Conservation (phyloP, 2,113 vertebrate genomes). For the Antigone vipio region DNA sequence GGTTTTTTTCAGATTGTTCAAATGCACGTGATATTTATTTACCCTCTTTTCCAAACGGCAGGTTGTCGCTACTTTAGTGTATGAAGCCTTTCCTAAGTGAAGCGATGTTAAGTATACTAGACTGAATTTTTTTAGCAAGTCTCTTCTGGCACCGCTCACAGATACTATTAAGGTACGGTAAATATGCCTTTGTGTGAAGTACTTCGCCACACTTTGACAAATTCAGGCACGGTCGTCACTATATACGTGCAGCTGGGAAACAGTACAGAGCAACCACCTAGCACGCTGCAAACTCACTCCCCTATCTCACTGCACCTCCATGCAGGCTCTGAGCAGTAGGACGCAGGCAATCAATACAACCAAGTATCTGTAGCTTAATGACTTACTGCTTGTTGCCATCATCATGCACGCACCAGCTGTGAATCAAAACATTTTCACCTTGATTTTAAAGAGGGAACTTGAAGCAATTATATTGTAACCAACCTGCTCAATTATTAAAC, state of each 20-base stretch:
- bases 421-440: neutral
- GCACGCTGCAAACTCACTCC: neutral
- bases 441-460: neutral
- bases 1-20: neutral
- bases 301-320: neutral
- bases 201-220: neutral
- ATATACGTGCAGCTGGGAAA: neutral
- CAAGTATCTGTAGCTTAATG: neutral
- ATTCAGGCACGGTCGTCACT: neutral
- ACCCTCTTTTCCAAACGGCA: neutral
- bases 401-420: neutral
- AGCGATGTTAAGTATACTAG: neutral
- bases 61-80: neutral
- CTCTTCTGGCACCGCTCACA: neutral
- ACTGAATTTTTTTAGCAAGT: neutral
- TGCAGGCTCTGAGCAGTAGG: neutral
- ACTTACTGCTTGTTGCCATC: neutral
- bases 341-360: neutral
- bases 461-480: neutral
- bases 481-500: neutral
- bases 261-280: neutral
- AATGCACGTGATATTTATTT: neutral
- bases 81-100: neutral
- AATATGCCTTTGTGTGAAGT: neutral
- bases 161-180: neutral